Evolutionary conservation across 2,888 invertebrate species (phyloP).

Genomic region (Choreutis nemorana): DNA sequence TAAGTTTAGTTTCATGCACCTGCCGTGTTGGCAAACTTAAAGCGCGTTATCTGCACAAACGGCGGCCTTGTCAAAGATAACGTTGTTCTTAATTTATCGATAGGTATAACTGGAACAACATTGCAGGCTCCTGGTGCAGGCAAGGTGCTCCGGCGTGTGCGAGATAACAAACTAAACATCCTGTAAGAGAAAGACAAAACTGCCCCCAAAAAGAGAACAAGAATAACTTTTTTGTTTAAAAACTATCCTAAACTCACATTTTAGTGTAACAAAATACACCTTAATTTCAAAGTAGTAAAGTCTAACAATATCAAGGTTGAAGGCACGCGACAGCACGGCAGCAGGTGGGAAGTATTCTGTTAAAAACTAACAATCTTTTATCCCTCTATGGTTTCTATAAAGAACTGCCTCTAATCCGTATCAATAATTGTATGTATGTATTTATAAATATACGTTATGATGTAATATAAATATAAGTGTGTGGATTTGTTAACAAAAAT

Average conservation of each 20-base stretch:
- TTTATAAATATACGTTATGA: no score
- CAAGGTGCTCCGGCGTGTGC: conserved; percentile 60
- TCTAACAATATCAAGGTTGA: conserved; percentile 9
- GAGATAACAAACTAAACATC: conserved; percentile 61
- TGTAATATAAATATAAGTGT: no score
- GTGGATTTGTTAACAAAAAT: no score
- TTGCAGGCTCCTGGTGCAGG: conserved; percentile 27
- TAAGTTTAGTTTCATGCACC: conserved; percentile 38
- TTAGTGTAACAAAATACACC: conserved; percentile 10
- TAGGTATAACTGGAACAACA: conserved; percentile 31
- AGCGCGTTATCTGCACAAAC: conserved; percentile 44
- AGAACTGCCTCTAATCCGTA: conserved; percentile 34
- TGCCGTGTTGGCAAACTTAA: conserved; percentile 42
- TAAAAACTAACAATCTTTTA: conserved; percentile 53
- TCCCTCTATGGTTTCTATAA: conserved; percentile 38
- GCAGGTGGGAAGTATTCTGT: conserved; percentile 54
- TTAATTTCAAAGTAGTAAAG: conserved; percentile 15
- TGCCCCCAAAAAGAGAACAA: conserved; percentile 36
- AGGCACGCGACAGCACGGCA: conserved; percentile 60
- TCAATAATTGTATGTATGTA: no score
- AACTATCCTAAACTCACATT: conserved; percentile 22
- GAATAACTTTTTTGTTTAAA: conserved; percentile 44
- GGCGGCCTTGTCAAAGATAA: conserved; percentile 41
- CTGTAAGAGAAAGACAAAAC: conserved; percentile 43
- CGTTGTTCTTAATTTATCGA: conserved; percentile 49